Conservation (phyloP, 1,140 invertebrate genomes). For the Drepana arcuata region DNA sequence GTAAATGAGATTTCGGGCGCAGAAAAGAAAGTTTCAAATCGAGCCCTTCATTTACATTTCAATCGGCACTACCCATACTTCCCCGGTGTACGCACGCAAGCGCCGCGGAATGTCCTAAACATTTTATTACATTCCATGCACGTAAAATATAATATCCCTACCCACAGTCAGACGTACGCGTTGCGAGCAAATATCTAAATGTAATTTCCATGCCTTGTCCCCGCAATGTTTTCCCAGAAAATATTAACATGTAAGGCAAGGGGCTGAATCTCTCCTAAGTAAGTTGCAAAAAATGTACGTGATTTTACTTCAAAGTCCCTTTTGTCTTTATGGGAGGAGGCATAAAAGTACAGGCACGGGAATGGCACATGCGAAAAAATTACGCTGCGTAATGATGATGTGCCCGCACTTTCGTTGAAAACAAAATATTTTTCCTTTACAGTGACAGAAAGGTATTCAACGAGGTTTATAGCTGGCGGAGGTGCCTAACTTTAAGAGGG, state of each 20-base stretch:
- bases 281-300: slow-evolving; percentile 72
- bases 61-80: slow-evolving; percentile 43
- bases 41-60: slow-evolving; percentile 57
- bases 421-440: slow-evolving; percentile 65
- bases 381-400: slow-evolving; percentile 69
- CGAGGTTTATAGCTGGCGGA: slow-evolving; percentile 31
- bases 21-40: slow-evolving; percentile 30
- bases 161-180: slow-evolving; percentile 57
- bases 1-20: slow-evolving; percentile 21
- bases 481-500: slow-evolving; percentile 12
- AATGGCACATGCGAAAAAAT: slow-evolving; percentile 69
- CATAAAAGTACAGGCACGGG: slow-evolving; percentile 66
- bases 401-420: slow-evolving; percentile 60
- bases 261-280: slow-evolving; percentile 69
- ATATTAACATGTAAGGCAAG: slow-evolving; percentile 69
- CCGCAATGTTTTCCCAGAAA: slow-evolving; percentile 69
- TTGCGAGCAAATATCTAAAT: slow-evolving; percentile 68
- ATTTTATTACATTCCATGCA: slow-evolving; percentile 67
- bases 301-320: slow-evolving; percentile 72
- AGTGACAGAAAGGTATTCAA: slow-evolving; percentile 56
- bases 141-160: slow-evolving; percentile 70
- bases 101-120: slow-evolving; percentile 46
- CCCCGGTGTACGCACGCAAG: slow-evolving; percentile 3
- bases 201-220: slow-evolving; percentile 70
- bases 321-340: slow-evolving; percentile 69